These are phyloP conservation scores for Sebastes kiyomatsui DNA, from an alignment of 2,797 vertebrate species.

Conservation along the genomic window DNA sequence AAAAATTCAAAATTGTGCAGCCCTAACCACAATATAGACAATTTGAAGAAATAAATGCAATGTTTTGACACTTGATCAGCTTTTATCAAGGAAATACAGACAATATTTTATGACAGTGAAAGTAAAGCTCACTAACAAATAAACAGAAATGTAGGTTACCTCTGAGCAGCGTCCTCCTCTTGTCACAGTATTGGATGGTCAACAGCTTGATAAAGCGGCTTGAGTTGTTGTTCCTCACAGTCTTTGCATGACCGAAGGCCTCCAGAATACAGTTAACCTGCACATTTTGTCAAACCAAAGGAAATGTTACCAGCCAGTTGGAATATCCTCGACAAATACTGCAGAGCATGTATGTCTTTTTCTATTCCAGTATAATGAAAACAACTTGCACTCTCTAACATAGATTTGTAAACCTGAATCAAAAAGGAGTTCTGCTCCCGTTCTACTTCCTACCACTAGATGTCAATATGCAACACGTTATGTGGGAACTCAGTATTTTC, in stretches of 20 bases:
- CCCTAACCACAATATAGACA: neutral
- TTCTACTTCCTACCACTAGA: conserved; percentile 67
- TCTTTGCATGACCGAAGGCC: conserved; percentile 94
- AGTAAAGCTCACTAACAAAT: neutral
- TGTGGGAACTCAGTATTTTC: neutral
- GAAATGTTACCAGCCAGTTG: neutral
- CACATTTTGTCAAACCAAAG: neutral
- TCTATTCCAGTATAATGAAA: neutral
- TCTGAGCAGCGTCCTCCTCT: conserved; percentile 83
- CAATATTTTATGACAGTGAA: neutral
- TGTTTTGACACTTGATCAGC: neutral
- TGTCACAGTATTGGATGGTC: conserved; percentile 91
- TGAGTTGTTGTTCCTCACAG: conserved; percentile 86
- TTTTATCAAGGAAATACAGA: neutral
- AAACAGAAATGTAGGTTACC: conserved; percentile 73
- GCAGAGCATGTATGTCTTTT: neutral
- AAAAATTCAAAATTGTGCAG: too few relatives aligned
- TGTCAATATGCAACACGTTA: conserved; percentile 52
- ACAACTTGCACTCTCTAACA: neutral
- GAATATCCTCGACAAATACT: neutral
- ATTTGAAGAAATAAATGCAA: neutral
- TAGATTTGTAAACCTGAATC: neutral
- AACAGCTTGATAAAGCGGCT: conserved; percentile 93
- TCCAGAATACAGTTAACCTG: conserved; percentile 92
- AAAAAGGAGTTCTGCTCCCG: neutral